Percentiles rank a stretch among this genome's conserved stretches.
Conservation (phyloP, 2,888 invertebrate species). For the Scrobipalpa atriplicella region DNA sequence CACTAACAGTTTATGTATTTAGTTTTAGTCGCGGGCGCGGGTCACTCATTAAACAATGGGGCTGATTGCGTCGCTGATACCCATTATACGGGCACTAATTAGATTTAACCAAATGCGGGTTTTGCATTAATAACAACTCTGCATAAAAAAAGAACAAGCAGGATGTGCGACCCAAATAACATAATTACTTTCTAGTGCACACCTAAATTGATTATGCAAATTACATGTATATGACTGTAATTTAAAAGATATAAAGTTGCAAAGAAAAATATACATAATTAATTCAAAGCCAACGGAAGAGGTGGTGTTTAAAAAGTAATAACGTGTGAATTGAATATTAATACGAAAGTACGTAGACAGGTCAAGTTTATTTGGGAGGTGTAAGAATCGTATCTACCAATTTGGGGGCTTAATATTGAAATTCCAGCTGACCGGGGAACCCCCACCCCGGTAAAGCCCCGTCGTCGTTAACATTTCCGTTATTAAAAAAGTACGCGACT, state of each 20-base stretch:
- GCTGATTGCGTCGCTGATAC: constrained; percentile 77
- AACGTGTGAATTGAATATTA: constrained; percentile 17
- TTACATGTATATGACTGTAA: constrained; percentile 26
- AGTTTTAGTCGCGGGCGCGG: constrained; percentile 67
- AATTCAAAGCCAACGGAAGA: not conserved
- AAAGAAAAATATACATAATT: constrained; percentile 16
- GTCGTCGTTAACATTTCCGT: constrained; percentile 75
- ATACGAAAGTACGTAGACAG: not conserved
- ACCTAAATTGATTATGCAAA: constrained; percentile 23
- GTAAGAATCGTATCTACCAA: constrained; percentile 12
- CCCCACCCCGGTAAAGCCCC: constrained; percentile 44
- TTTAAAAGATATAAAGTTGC: constrained; percentile 24
- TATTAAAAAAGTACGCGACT: constrained; percentile 82
- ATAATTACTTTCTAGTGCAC: constrained; percentile 39
- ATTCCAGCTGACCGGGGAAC: constrained; percentile 46
- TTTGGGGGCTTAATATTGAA: constrained; percentile 43
- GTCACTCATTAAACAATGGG: constrained; percentile 77
- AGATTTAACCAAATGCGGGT: constrained; percentile 79
- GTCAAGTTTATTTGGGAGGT: constrained; percentile 3
- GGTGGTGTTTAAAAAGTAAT: constrained; percentile 4
- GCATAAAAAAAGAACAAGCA: constrained; percentile 59
- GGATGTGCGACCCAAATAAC: constrained; percentile 57
- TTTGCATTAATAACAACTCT: constrained; percentile 64
- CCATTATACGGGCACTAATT: constrained; percentile 78
- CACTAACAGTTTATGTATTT: constrained; percentile 43